Percentiles rank a stretch among this genome's conserved stretches.
These are phyloP conservation scores for Phenganax stokvisi DNA, from an alignment of 92 coral and sea anemone genomes.

Conservation along the genomic window DNA sequence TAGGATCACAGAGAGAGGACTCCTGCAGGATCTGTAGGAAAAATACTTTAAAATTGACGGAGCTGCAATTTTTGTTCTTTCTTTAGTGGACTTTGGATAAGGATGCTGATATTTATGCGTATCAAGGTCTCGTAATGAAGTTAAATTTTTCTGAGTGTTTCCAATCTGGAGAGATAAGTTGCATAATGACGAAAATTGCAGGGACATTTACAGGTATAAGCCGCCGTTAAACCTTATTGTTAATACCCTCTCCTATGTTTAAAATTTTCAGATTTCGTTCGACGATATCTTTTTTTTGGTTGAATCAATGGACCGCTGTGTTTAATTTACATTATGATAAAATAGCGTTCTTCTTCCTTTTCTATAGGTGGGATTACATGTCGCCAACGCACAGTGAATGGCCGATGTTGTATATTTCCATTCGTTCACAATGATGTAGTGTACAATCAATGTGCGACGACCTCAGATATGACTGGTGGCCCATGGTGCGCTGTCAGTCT, in stretches of 20 bases:
- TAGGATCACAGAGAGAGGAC: too few species aligned
- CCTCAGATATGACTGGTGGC: constrained; percentile 6
- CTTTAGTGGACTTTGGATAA: constrained; percentile 12
- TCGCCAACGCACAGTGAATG: neutral
- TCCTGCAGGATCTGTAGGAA: neutral
- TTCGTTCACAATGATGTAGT: neutral
- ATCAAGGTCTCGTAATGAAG: constrained; percentile 29
- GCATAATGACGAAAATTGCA: constrained; percentile 27
- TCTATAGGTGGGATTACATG: neutral
- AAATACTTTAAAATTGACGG: neutral
- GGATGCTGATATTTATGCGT: constrained; percentile 5
- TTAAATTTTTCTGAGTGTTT: neutral
- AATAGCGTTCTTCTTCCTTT: neutral
- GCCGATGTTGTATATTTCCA: constrained; percentile 18
- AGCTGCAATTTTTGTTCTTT: neutral
- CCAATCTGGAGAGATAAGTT: neutral
- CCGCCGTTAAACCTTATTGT: too few species aligned
- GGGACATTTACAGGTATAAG: constrained; percentile 22
- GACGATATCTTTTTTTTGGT: neutral
- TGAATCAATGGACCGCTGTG: neutral
- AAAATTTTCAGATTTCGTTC: neutral
- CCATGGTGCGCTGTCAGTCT: constrained; percentile 29
- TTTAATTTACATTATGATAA: neutral
- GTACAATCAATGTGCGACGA: neutral
- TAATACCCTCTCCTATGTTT: neutral